Evolutionary conservation across 2,888 invertebrate genomes (phyloP).

Genomic region (Rhimphoctona megacephalus): DNA sequence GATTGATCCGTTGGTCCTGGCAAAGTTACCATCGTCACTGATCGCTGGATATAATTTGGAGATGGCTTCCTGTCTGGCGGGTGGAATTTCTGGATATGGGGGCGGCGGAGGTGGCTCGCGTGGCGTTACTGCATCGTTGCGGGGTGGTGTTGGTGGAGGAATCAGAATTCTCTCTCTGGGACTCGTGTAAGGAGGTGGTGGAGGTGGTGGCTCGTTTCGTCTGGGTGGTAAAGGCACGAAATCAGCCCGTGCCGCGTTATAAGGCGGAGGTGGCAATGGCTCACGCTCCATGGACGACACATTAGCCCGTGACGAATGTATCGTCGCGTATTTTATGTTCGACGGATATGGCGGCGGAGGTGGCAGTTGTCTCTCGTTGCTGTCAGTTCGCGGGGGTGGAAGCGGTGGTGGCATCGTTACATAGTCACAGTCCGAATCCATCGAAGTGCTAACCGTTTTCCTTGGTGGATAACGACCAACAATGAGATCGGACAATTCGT

Average conservation of each 20-base stretch:
- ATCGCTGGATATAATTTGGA: constrained; percentile 73
- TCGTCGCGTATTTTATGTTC: constrained; percentile 77
- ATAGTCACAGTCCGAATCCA: constrained; percentile 96
- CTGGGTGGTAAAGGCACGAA: constrained; percentile 88
- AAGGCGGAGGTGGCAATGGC: constrained; percentile 88
- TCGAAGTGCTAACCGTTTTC: constrained; percentile 93
- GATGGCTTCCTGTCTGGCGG: constrained; percentile 74
- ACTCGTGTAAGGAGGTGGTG: constrained; percentile 85
- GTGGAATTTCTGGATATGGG: constrained; percentile 85
- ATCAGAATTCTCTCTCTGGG: constrained; percentile 82
- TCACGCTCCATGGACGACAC: constrained; percentile 75
- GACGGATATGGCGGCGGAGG: constrained; percentile 85
- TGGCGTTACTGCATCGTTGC: constrained; percentile 85
- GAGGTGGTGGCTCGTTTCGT: constrained; percentile 87
- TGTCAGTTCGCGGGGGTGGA: constrained; percentile 90
- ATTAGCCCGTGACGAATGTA: constrained; percentile 74
- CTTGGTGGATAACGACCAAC: constrained; percentile 92
- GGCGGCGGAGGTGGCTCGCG: constrained; percentile 88
- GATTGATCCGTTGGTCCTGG: constrained; percentile 38
- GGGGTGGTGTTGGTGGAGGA: constrained; percentile 83
- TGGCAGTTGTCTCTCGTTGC: constrained; percentile 85
- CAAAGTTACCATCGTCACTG: constrained; percentile 64
- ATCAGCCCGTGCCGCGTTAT: constrained; percentile 88
- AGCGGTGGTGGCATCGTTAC: constrained; percentile 90
- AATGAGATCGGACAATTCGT: constrained; percentile 93